Conservation (phyloP, 2,797 vertebrate species). For the Chaunax sp. region DNA sequence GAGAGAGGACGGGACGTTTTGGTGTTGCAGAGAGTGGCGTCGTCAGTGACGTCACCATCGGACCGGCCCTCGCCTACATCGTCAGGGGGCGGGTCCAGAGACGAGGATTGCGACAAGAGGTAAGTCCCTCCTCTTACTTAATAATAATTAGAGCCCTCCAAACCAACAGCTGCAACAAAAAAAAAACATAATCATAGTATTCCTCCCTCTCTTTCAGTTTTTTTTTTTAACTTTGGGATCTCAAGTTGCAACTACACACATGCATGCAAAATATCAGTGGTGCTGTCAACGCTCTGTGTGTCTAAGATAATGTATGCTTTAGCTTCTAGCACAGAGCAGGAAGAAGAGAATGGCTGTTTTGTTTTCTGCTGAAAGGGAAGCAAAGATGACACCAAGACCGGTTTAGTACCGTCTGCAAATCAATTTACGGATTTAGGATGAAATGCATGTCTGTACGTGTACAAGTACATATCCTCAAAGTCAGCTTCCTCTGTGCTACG, state of each 20-base stretch:
- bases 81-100: conserved; percentile 84
- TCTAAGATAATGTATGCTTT: conserved; percentile 69
- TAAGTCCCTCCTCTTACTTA: conserved; percentile 75
- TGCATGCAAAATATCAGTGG: conserved; percentile 25
- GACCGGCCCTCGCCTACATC: conserved; percentile 84
- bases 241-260: conserved; percentile 25
- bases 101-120: conserved; percentile 89
- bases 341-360: conserved; percentile 71
- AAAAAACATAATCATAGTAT: conserved; percentile 47
- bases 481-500: conserved; percentile 29
- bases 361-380: conserved; percentile 63
- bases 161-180: conserved; percentile 41
- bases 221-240: conserved; percentile 25
- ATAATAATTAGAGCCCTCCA: conserved; percentile 43
- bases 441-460: not conserved
- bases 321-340: conserved; percentile 57
- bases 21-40: conserved; percentile 91
- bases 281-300: conserved; percentile 31
- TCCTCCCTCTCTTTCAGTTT: conserved; percentile 29
- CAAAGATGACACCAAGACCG: conserved; percentile 56
- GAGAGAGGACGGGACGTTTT: conserved; percentile 90
- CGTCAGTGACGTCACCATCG: conserved; percentile 85
- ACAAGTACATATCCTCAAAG: not conserved
- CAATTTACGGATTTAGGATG: conserved; percentile 22
- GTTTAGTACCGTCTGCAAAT: conserved; percentile 45